phyloP scores from a whole-genome alignment of 2,113 vertebrate species.

The Dicentrarchus labrax region DNA sequence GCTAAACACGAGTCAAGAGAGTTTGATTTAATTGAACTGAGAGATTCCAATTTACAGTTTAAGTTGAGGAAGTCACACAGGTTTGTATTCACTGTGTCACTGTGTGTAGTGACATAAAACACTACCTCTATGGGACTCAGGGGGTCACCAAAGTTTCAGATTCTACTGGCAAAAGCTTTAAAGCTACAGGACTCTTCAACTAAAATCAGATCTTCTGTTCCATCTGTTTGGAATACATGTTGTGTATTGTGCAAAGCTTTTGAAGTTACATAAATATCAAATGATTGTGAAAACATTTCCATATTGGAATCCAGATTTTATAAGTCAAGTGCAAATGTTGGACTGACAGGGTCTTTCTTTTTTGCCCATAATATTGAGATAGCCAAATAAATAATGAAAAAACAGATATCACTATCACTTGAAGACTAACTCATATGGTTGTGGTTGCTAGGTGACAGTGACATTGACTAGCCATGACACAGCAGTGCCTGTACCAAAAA shows the following conservation, averaged over 20 bases:
- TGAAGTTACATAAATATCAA: not conserved
- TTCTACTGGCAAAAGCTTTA: not conserved
- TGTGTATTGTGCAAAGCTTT: not conserved
- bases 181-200: not conserved
- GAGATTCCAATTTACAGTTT: constrained; percentile 2
- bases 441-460: constrained; percentile 43
- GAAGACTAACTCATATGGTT: constrained; percentile 2
- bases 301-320: not conserved
- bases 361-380: not conserved
- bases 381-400: not conserved
- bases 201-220: not conserved
- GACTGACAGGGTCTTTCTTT: not conserved
- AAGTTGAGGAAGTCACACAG: not conserved
- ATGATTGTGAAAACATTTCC: not conserved
- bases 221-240: not conserved
- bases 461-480: not conserved
- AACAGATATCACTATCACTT: not conserved
- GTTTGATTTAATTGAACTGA: not conserved
- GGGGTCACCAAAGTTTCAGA: not conserved
- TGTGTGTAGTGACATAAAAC: not conserved
- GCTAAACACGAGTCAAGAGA: not conserved
- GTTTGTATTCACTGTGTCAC: not conserved
- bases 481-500: not conserved
- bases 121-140: not conserved
- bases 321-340: not conserved